Base-by-base conservation (phyloP, 2,113 vertebrate species). In the Corythornis vintsioides region DNA sequence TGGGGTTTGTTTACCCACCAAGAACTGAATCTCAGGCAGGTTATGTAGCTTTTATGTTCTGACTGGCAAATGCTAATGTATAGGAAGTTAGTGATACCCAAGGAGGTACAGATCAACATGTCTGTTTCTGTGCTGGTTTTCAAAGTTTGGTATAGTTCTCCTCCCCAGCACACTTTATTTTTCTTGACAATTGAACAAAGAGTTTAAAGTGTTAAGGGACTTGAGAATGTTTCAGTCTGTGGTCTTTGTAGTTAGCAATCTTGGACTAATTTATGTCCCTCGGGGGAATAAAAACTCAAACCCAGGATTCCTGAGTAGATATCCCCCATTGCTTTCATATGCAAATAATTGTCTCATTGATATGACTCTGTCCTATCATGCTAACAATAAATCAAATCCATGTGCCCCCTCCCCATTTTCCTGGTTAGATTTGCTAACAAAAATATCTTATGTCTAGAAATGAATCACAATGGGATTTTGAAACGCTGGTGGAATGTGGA, bases 1-100 rank as follows among this genome's bases (percentile, higher is more conserved):
- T 95, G 91, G 83, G 67, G 43, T 89, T 95, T 93, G 90, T 95
- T 97, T 97, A 91, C 66, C 50, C 55, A 92, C 55, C 75, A 86
- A 65, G 78, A 92, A 67, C 56, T 61, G 79, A 93, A 91, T 89
- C 83, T 91, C 75, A 86, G 76, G 85, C 92, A 95, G 91, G 94
- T 95, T 93, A 82, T 83, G 56, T 78, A 92, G 85, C 71, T 93
- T 89, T 88, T 94, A 17, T 73, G 14, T 87, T 90, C 86, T 79
- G 52, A 45, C 56, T 94, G 88, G 83, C 57, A 92, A 94, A 94
- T 72, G 38, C 53, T 22, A 85, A 80, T 10, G 28, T 77, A 74
- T 74, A 78, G 38, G 19, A 96, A 80, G 33, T 87, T 72, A 48
- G 43, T 19, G 61, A 56, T 88, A 92, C 57, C 48, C 81, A 87